These are phyloP conservation scores for Acanthornis magna DNA, from an alignment of 2,797 vertebrate species.

Conservation along the genomic window DNA sequence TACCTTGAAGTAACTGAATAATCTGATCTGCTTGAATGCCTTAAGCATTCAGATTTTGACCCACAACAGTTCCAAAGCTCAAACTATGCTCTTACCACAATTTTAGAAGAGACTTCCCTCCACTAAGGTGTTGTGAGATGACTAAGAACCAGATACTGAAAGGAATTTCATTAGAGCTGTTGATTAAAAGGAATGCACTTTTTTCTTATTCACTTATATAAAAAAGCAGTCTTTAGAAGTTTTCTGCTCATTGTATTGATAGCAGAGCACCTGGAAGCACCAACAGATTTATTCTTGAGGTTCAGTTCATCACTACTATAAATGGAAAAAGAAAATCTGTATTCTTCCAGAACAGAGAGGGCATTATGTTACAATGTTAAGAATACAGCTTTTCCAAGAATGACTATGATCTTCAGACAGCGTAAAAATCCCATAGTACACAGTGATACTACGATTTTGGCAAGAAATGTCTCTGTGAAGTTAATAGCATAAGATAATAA, in stretches of 20 bases:
- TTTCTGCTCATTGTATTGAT: not conserved
- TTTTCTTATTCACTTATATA: not conserved
- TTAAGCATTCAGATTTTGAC: not conserved
- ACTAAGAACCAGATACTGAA: not conserved
- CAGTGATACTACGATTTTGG: not conserved
- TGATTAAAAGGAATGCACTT: not conserved
- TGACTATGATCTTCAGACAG: not conserved
- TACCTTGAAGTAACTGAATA: not conserved
- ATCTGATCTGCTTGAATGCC: not conserved
- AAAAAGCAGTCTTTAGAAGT: not conserved
- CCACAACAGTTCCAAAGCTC: not conserved
- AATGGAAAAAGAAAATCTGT: not conserved
- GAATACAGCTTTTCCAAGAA: not conserved
- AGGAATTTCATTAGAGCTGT: not conserved
- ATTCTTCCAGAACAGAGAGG: not conserved
- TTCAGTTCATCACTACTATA: not conserved
- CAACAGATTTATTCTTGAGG: not conserved
- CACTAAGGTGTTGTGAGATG: not conserved
- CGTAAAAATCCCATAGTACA: not conserved
- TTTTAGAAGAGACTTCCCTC: not conserved
- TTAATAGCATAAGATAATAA: not conserved
- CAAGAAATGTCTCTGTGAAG: not conserved
- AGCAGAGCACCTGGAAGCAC: not conserved
- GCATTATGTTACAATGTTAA: not conserved
- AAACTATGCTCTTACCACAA: not conserved